A percentile compares a stretch with the other conserved stretches of the same genome.
phyloP scores from a whole-genome alignment of 2,888 invertebrate genomes.

The Conomelus anceps region DNA sequence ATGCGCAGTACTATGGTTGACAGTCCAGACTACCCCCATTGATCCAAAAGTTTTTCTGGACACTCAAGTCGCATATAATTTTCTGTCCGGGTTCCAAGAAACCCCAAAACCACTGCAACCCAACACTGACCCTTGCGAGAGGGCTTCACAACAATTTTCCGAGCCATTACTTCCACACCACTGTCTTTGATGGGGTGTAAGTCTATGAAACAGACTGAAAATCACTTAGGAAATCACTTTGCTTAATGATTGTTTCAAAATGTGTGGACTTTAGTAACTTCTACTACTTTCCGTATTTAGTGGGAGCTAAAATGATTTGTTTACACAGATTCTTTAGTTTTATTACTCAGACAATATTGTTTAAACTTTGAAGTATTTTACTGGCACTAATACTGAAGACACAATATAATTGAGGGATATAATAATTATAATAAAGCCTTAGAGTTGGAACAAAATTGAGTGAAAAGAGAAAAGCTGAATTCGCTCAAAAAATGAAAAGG shows the following conservation, averaged over 20 bases:
- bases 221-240: background rate
- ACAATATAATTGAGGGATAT: too few relatives aligned
- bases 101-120: background rate
- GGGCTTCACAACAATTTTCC: background rate
- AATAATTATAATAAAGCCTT: too few relatives aligned
- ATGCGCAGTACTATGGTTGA: background rate
- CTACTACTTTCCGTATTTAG: background rate
- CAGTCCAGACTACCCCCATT: background rate
- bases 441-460: too few relatives aligned
- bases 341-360: too few relatives aligned
- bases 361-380: too few relatives aligned
- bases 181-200: background rate
- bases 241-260: background rate
- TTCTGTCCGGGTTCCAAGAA: background rate
- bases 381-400: too few relatives aligned
- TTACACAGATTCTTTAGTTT: too few relatives aligned
- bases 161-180: background rate
- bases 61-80: background rate
- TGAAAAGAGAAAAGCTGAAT: too few relatives aligned
- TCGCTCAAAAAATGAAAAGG: too few relatives aligned
- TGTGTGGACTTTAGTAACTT: background rate
- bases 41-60: background rate
- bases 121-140: background rate
- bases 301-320: too few relatives aligned
- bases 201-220: slow-evolving; percentile 6